A percentile compares a stretch with the other conserved stretches of the same genome.
Evolutionary conservation across 2,797 vertebrate genomes (phyloP).

Genomic region (Pipistrellus kuhlii): DNA sequence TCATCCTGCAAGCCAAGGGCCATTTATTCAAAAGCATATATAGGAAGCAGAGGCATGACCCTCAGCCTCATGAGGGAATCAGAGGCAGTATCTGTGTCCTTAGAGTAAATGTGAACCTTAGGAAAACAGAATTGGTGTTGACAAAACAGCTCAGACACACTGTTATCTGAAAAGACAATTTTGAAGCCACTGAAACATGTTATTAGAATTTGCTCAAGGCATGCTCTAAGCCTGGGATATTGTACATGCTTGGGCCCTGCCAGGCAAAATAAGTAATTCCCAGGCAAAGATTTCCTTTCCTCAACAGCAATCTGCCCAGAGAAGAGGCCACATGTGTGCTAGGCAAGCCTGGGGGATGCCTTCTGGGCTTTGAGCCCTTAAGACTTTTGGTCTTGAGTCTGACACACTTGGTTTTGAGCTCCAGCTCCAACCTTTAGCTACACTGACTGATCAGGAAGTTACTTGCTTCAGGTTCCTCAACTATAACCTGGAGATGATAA

Average conservation of each 20-base stretch:
- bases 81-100: neutral
- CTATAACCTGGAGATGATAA: neutral
- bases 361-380: neutral
- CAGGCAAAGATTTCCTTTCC: neutral
- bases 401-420: neutral
- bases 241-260: neutral
- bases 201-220: constrained; percentile 68
- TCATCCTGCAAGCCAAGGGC: neutral
- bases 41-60: neutral
- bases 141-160: constrained; percentile 70
- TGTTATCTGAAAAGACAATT: constrained; percentile 72
- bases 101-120: constrained; percentile 51
- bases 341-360: neutral
- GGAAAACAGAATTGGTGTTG: constrained; percentile 62
- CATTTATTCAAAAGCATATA: neutral
- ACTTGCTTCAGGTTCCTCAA: neutral
- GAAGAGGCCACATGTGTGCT: neutral
- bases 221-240: neutral
- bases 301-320: rapidly evolving
- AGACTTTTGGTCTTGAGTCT: neutral
- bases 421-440: neutral
- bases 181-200: constrained; percentile 64
- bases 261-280: neutral
- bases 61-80: neutral
- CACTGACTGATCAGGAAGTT: neutral